Evolutionary conservation across 2,113 vertebrate species (phyloP), one percentile per base, ranked within the genome.

Genomic region (Copsychus sechellarum): DNA sequence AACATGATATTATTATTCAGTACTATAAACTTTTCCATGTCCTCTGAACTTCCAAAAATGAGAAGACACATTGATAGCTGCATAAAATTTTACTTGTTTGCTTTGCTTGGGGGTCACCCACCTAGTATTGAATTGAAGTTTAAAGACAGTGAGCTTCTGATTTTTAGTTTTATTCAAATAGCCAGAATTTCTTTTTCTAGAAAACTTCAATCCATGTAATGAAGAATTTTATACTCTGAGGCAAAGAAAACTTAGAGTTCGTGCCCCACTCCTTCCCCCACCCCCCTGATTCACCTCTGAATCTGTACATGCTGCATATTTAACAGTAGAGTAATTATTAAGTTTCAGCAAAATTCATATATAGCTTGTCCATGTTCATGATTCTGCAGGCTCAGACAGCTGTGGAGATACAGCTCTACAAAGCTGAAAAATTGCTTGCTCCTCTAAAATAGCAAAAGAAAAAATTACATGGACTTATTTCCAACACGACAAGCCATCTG

Each of bases 381-480:
- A 60, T 96, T 97, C 81, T 96, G 73, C 69, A 94, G 96, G 48
- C 76, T 96, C 66, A 64, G 93, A 57, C 93, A 96, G 58, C 65
- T 90, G 28, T 79, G 38, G 38, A 94, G 69, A 57, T 48, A 93
- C 19, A 95, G 40, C 50, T 51, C 50, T 29, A 51, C 9, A 61
- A 72, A 92, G 61, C 85, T 92, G 40, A 71, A 92, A 96, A 97
- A 48, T 62, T 94, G 83, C 62, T 95, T 56, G 74, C 62, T 93
- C 11, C 69, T 85, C 80, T 78, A 69, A 87, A 97, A 77, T 33
- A 62, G 23, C 9, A 64, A 54, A 71, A 81, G 82, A 48, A 86
- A 62, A 83, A 96, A 93, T 90, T 84, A 87, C 66, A 82, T n/a
- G 29, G 83, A 87, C 96, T 96, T 97, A 96, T 97, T 97, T 96